phyloP scores from a whole-genome alignment of 2,888 invertebrate genomes.

The Phalangium opilio region DNA sequence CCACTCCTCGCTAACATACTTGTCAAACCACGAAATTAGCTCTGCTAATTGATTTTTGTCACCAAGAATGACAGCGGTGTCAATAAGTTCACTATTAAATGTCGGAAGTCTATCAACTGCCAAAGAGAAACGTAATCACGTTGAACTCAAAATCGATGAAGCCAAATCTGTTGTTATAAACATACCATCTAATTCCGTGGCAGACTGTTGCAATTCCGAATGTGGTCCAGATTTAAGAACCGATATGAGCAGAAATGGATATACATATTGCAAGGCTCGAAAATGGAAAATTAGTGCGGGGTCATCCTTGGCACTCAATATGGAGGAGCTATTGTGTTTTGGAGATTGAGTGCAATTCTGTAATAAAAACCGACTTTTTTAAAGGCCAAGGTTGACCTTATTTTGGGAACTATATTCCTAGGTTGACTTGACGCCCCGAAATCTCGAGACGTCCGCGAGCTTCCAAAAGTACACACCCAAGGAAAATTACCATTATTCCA shows the following conservation, averaged over 20 bases:
- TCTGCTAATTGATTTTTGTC: conserved; percentile 41
- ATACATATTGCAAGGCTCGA: conserved; percentile 25
- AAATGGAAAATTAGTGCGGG: conserved; percentile 26
- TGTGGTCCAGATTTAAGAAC: conserved; percentile 29
- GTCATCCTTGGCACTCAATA: conserved; percentile 25
- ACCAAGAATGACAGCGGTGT: conserved; percentile 48
- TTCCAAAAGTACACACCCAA: no score
- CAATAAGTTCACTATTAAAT: conserved; percentile 28
- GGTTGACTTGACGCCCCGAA: no score
- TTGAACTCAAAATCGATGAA: no score
- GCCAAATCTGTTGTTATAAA: not conserved
- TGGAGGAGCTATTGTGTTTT: conserved; percentile 19
- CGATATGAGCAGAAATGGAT: conserved; percentile 30
- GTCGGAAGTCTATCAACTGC: conserved; percentile 15
- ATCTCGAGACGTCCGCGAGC: no score
- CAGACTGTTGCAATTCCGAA: conserved; percentile 6
- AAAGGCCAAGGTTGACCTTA: no score
- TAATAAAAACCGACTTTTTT: no score
- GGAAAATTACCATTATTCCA: no score
- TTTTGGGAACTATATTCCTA: no score
- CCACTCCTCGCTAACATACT: conserved; percentile 43
- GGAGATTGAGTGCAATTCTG: no score
- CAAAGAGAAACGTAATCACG: conserved; percentile 7
- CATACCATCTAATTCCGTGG: conserved; percentile 13
- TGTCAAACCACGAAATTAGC: conserved; percentile 46